These are phyloP conservation scores for Mesorhabditis spiculigera DNA, from an alignment of 2,888 invertebrate species.

Conservation along the genomic window DNA sequence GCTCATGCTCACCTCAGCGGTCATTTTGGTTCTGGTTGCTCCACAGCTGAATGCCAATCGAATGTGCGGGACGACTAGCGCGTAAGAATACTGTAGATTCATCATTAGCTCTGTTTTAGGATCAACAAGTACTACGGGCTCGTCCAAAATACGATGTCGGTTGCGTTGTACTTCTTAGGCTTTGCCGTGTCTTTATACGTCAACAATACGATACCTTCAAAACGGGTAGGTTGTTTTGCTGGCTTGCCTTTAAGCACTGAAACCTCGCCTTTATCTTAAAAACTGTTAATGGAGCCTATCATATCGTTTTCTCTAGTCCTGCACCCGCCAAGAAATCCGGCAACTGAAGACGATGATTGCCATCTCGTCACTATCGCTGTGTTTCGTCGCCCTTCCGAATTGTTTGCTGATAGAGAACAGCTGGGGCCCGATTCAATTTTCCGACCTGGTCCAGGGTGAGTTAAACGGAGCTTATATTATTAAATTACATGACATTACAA, in stretches of 20 bases:
- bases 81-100: neutral
- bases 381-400: neutral
- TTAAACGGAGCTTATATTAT: neutral
- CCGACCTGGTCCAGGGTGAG: neutral
- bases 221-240: no score
- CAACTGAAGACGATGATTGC: constrained; percentile 1
- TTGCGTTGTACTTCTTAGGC: neutral
- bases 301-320: no score
- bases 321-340: neutral
- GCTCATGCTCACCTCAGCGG: neutral
- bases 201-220: neutral
- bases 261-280: no score
- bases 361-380: neutral
- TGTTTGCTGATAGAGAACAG: neutral
- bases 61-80: neutral
- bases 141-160: neutral
- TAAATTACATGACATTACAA: no score
- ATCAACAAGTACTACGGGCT: neutral
- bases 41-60: neutral
- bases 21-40: neutral
- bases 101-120: neutral
- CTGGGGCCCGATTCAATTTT: neutral
- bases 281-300: no score
- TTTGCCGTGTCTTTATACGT: neutral
- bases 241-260: no score